phyloP scores from a whole-genome alignment of 2,888 invertebrate genomes.

The Atrina japonica region DNA sequence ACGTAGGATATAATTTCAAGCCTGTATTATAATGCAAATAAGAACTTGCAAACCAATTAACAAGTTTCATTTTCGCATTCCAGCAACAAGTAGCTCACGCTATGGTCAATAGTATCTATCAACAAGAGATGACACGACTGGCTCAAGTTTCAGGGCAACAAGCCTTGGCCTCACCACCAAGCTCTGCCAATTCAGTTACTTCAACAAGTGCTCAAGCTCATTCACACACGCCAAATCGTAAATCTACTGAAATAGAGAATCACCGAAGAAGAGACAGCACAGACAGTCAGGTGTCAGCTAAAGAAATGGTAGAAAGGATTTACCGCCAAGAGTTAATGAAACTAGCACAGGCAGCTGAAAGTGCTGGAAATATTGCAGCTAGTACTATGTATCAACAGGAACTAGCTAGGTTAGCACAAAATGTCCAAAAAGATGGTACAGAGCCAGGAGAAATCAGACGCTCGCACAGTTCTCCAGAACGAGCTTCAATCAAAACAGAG shows the following conservation, averaged over 20 bases:
- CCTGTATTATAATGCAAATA: too few relatives aligned
- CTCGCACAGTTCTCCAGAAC: slow-evolving; percentile 51
- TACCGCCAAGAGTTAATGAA: slow-evolving; percentile 89
- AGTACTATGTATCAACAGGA: slow-evolving; percentile 95
- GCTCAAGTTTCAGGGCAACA: slow-evolving; percentile 83
- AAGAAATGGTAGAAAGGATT: slow-evolving; percentile 85
- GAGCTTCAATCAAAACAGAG: slow-evolving; percentile 64
- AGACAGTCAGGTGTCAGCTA: slow-evolving; percentile 82
- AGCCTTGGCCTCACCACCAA: slow-evolving; percentile 27
- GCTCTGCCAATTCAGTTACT: slow-evolving; percentile 19
- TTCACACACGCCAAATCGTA: slow-evolving; percentile 28
- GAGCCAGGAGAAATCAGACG: slow-evolving; percentile 59
- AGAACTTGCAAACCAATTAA: too few relatives aligned
- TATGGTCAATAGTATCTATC: slow-evolving; percentile 78
- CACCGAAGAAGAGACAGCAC: slow-evolving; percentile 44
- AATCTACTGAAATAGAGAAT: slow-evolving; percentile 41
- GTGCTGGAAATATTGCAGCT: slow-evolving; percentile 78
- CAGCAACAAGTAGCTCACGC: slow-evolving; percentile 75
- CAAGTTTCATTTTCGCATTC: slow-evolving; percentile 35
- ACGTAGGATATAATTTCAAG: too few relatives aligned
- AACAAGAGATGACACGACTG: slow-evolving; percentile 90
- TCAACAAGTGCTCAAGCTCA: slow-evolving; percentile 23
- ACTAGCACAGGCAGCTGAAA: slow-evolving; percentile 86
- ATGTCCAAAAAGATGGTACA: slow-evolving; percentile 83
- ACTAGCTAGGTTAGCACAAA: slow-evolving; percentile 90